These are phyloP conservation scores for Tokudaia tokunoshimensis DNA, from an alignment of 2,797 vertebrate genomes.

Conservation along the genomic window DNA sequence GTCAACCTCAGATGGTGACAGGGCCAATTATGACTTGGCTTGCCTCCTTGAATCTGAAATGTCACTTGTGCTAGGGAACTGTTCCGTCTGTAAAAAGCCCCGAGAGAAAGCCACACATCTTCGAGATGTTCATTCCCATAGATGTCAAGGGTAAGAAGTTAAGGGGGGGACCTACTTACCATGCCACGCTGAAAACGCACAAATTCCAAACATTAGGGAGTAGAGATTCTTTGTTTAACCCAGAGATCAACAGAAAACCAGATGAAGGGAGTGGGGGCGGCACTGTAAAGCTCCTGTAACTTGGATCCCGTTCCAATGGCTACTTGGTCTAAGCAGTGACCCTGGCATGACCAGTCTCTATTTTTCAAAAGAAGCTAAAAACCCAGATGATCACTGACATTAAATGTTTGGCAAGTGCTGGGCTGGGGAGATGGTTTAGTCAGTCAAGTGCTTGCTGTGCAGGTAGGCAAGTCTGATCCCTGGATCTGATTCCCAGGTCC, in stretches of 20 bases:
- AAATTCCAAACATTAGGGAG: not conserved
- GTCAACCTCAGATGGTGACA: slow-evolving; percentile 61
- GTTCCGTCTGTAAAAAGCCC: slow-evolving; percentile 22
- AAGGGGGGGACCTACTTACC: not conserved
- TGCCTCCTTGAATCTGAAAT: slow-evolving; percentile 64
- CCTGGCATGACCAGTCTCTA: not conserved
- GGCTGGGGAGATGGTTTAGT: not conserved
- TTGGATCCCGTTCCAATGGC: not conserved
- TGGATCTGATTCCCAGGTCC: not conserved
- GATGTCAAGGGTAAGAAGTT: not conserved
- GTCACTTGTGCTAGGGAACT: slow-evolving; percentile 64
- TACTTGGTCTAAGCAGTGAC: not conserved
- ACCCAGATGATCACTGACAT: not conserved
- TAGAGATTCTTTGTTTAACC: not conserved
- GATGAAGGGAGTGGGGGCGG: not conserved
- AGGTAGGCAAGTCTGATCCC: not conserved
- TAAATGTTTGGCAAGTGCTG: not conserved
- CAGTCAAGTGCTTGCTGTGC: not conserved
- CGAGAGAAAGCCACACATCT: not conserved
- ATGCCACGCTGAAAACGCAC: not conserved
- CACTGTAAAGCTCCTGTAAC: not conserved
- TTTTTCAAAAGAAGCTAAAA: slow-evolving; percentile 39
- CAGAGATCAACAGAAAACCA: not conserved
- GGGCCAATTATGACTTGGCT: slow-evolving; percentile 62
- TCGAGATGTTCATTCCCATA: not conserved